Evolutionary conservation across 2,888 invertebrate species (phyloP).

Genomic region (Andrena minutula): DNA sequence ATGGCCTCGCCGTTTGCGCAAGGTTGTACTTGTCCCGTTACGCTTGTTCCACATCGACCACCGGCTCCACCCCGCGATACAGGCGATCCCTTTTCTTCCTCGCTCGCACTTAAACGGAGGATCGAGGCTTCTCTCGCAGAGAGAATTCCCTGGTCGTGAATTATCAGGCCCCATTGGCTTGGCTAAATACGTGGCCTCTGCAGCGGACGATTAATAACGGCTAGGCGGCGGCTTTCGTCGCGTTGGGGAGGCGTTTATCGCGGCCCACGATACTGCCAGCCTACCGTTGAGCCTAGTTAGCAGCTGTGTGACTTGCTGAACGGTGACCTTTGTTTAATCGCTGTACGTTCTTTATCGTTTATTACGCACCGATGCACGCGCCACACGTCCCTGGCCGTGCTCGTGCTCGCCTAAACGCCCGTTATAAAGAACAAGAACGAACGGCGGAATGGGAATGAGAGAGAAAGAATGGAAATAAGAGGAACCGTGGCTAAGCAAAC

Average conservation of each 20-base stretch:
- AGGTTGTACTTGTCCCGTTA: slow-evolving; percentile 37
- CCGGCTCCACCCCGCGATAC: neutral
- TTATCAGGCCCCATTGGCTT: neutral
- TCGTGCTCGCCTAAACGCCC: neutral
- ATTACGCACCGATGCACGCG: slow-evolving; percentile 34
- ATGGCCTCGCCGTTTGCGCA: slow-evolving; percentile 24
- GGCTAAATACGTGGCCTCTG: neutral
- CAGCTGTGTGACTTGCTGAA: slow-evolving; percentile 49
- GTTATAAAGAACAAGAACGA: neutral
- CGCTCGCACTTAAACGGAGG: neutral
- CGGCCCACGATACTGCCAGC: slow-evolving; percentile 17
- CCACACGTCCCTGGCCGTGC: neutral
- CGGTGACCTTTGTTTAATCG: slow-evolving; percentile 57
- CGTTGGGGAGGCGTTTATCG: slow-evolving; percentile 21
- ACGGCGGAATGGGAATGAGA: neutral
- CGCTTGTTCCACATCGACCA: slow-evolving; percentile 18
- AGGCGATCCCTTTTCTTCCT: neutral
- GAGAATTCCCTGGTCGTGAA: neutral
- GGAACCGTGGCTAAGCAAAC: neutral
- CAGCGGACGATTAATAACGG: slow-evolving; percentile 1
- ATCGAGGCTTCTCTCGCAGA: neutral
- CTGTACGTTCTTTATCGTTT: slow-evolving; percentile 42
- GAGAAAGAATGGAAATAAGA: slow-evolving; percentile 5
- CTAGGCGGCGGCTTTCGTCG: neutral
- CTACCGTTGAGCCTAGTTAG: slow-evolving; percentile 38